phyloP scores from a whole-genome alignment of 2,888 invertebrate genomes.

The Cantharis lateralis region DNA sequence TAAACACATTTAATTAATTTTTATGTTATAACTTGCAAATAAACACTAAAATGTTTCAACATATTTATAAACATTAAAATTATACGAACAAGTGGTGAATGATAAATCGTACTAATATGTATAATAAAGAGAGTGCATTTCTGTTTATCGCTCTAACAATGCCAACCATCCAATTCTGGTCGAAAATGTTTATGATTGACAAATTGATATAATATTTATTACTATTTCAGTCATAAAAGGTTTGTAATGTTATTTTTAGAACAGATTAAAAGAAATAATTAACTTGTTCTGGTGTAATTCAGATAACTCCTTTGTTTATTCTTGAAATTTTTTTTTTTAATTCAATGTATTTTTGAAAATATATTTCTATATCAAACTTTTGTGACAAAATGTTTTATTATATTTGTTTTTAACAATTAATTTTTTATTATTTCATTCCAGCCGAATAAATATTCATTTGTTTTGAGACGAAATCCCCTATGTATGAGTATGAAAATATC shows the following conservation, averaged over 20 bases:
- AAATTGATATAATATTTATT: neutral
- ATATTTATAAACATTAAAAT: neutral
- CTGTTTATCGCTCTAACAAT: neutral
- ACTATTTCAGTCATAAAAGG: neutral
- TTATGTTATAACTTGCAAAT: neutral
- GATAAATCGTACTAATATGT: too few relatives aligned
- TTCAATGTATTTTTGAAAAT: too few relatives aligned
- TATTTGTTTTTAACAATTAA: too few relatives aligned
- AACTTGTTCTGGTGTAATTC: neutral
- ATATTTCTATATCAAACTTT: too few relatives aligned
- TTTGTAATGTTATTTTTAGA: neutral
- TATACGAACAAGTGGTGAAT: neutral
- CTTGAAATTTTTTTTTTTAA: too few relatives aligned
- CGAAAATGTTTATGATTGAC: neutral
- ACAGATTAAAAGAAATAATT: neutral
- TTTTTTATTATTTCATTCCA: too few relatives aligned
- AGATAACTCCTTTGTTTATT: neutral
- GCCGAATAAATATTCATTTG: too few relatives aligned
- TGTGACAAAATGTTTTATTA: too few relatives aligned
- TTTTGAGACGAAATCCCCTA: too few relatives aligned
- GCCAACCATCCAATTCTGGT: neutral
- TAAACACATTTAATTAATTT: neutral
- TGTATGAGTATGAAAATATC: too few relatives aligned
- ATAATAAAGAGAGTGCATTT: too few relatives aligned
- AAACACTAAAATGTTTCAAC: neutral